Conservation (phyloP, 1,140 invertebrate species). For the Agraylea sexmaculata region DNA sequence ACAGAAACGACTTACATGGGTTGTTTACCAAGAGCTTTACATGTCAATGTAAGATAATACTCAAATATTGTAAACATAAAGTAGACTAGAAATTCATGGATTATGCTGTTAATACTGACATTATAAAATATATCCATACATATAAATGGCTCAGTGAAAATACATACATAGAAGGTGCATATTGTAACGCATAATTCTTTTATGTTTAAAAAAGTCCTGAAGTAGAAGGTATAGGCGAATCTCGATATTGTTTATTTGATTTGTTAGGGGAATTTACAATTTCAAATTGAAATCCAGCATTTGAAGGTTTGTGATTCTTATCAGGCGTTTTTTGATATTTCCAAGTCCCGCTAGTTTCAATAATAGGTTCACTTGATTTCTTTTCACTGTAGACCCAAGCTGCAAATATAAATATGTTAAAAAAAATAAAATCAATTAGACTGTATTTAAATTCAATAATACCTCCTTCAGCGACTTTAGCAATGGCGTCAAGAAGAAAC, state of each 20-base stretch:
- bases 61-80: no score
- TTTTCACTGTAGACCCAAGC: conserved; percentile 20
- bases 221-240: neutral
- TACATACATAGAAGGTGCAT: no score
- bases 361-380: conserved; percentile 1
- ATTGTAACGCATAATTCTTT: no score
- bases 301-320: conserved; percentile 16
- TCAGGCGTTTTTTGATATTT: conserved; percentile 11
- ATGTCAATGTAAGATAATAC: no score
- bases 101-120: no score
- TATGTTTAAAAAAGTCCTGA: no score
- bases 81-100: no score
- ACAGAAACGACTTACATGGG: no score
- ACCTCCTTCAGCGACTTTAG: conserved; percentile 36
- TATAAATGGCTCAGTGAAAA: no score
- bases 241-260: neutral
- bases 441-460: neutral
- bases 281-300: conserved; percentile 16
- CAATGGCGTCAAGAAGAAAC: conserved; percentile 51
- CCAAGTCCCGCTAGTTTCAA: conserved; percentile 13
- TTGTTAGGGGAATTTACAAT: conserved; percentile 10
- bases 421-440: no score
- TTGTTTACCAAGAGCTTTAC: no score
- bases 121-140: no score
- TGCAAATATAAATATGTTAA: conserved; percentile 7